Conservation (phyloP, 2,888 invertebrate genomes). For the Phyllotreta cruciferae region DNA sequence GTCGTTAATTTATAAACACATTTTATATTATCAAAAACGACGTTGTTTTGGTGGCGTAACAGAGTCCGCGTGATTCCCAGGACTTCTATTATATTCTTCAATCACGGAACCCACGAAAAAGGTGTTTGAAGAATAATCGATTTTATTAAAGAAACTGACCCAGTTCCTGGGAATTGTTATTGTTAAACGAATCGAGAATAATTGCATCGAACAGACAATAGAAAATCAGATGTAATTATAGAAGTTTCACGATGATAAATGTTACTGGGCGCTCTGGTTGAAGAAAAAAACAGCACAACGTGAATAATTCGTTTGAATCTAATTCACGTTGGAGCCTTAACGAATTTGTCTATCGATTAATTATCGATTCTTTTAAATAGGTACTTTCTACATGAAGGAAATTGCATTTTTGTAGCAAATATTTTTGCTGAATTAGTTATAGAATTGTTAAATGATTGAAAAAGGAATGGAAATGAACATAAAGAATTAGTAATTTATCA, state of each 20-base stretch:
- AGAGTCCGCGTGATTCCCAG: conserved; percentile 11
- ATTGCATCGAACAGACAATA: conserved; percentile 27
- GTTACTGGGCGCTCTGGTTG: conserved; percentile 7
- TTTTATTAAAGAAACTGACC: conserved; percentile 29
- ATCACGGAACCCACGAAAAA: conserved; percentile 25
- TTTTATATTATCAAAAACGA: too few relatives aligned
- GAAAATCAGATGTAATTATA: conserved; percentile 28
- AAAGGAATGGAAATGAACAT: too few relatives aligned
- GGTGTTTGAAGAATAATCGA: conserved; percentile 27
- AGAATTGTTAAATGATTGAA: too few relatives aligned
- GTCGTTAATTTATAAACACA: too few relatives aligned
- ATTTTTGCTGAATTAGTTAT: too few relatives aligned
- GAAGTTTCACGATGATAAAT: conserved; percentile 26
- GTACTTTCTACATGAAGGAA: too few relatives aligned
- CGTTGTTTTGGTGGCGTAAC: too few relatives aligned
- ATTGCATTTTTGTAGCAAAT: too few relatives aligned
- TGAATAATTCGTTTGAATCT: not conserved
- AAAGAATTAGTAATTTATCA: too few relatives aligned
- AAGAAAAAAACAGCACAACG: not conserved
- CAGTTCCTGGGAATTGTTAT: conserved; percentile 23
- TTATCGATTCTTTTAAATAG: too few relatives aligned
- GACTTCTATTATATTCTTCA: conserved; percentile 19
- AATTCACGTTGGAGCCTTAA: conserved; percentile 1
- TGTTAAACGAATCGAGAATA: conserved; percentile 26
- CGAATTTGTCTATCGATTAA: too few relatives aligned